A percentile compares a stretch with the other conserved stretches of the same genome.
Evolutionary conservation across 2,113 vertebrate species (phyloP).

Genomic region (Anser brachyrhynchus): DNA sequence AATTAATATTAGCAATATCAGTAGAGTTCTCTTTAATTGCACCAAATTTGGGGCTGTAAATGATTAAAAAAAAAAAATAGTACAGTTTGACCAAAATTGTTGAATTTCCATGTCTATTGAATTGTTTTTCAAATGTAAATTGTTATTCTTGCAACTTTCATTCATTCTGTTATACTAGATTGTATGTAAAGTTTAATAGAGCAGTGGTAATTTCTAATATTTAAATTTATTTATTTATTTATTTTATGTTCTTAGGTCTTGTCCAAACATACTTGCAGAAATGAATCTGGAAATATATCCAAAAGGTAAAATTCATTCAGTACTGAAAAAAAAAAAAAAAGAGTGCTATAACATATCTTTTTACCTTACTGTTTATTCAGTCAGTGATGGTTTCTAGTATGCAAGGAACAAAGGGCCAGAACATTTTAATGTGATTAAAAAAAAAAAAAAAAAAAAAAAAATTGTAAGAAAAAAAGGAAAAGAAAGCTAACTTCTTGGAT

Average conservation of each 20-base stretch:
- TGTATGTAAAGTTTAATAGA: background rate
- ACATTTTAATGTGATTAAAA: background rate
- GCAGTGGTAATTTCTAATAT: background rate
- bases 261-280: background rate
- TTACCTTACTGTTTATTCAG: background rate
- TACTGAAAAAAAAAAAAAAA: background rate
- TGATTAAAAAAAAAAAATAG: background rate
- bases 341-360: background rate
- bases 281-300: background rate
- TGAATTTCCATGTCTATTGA: background rate
- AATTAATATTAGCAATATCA: conserved; percentile 48
- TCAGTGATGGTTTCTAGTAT: background rate
- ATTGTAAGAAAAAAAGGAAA: background rate
- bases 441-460: background rate
- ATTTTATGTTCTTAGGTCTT: conserved; percentile 62
- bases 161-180: background rate
- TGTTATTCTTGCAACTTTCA: background rate
- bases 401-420: background rate
- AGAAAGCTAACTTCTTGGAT: background rate
- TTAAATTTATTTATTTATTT: background rate
- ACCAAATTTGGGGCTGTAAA: background rate
- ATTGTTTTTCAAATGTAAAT: background rate
- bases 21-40: background rate
- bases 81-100: background rate
- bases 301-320: conserved; percentile 19